These are phyloP conservation scores for Orussus abietinus DNA, from an alignment of 1,140 invertebrate genomes.

Conservation along the genomic window DNA sequence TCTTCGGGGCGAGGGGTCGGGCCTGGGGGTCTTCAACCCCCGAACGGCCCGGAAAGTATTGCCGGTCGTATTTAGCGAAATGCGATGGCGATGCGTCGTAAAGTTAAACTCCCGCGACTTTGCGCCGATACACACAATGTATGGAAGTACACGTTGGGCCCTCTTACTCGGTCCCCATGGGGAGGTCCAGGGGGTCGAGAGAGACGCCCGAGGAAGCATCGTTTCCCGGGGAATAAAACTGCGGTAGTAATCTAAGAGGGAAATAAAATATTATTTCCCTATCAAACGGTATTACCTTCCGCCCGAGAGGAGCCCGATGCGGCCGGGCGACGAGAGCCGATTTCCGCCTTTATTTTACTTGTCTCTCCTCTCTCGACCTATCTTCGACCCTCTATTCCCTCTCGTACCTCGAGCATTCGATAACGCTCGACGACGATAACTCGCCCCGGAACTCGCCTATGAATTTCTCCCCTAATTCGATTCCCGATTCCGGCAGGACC, in stretches of 20 bases:
- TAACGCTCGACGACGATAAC: too few species aligned
- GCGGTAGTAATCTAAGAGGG: constrained; percentile 26
- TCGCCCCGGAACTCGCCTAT: too few species aligned
- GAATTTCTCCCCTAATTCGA: too few species aligned
- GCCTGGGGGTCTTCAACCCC: too few species aligned
- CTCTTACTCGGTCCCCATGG: too few species aligned
- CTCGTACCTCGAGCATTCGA: too few species aligned
- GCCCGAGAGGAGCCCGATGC: constrained; percentile 21
- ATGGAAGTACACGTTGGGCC: too few species aligned
- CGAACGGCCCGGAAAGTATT: too few species aligned
- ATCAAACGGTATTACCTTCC: constrained; percentile 44
- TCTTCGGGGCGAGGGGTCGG: too few species aligned
- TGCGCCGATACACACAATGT: not conserved
- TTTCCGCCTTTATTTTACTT: constrained; percentile 39
- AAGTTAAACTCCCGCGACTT: not conserved
- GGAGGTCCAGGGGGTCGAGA: too few species aligned
- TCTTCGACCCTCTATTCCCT: too few species aligned
- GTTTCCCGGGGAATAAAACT: constrained; percentile 28
- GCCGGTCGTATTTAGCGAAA: not conserved
- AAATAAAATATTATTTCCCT: constrained; percentile 50
- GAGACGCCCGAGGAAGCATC: constrained; percentile 15
- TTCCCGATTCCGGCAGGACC: too few species aligned
- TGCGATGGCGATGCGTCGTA: not conserved
- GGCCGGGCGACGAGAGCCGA: constrained; percentile 17
- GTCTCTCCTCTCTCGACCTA: constrained; percentile 21